A percentile compares a stretch with the other conserved stretches of the same genome.
Conservation (phyloP, 2,797 vertebrate genomes). For the Eulemur rubriventer region DNA sequence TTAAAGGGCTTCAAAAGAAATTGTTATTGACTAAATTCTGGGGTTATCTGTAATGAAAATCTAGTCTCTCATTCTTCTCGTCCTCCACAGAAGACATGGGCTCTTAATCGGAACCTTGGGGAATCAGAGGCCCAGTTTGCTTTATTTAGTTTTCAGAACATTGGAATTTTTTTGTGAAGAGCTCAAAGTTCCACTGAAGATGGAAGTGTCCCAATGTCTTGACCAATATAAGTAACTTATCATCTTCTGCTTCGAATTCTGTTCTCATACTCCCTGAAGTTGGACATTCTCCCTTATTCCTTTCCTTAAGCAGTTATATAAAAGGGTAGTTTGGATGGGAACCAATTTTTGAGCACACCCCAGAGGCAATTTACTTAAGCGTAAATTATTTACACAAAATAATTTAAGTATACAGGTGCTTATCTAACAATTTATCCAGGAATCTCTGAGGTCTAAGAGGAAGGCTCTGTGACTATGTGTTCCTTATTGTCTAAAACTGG, state of each 20-base stretch:
- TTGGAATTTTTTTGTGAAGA: constrained; percentile 29
- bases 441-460: background rate
- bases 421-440: background rate
- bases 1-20: constrained; percentile 68
- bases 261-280: background rate
- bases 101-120: constrained; percentile 58
- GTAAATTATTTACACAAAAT: constrained; percentile 25
- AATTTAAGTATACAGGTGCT: background rate
- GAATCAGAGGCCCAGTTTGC: constrained; percentile 39
- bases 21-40: constrained; percentile 65
- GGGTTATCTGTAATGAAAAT: constrained; percentile 66
- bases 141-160: constrained; percentile 69
- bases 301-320: constrained; percentile 3
- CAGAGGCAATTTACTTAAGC: constrained; percentile 19
- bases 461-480: background rate
- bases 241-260: constrained; percentile 6
- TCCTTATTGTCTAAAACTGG: background rate
- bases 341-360: background rate
- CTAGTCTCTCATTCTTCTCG: constrained; percentile 24
- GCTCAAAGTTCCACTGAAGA: constrained; percentile 36
- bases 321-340: constrained; percentile 25
- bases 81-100: constrained; percentile 2
- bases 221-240: constrained; percentile 31
- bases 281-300: background rate
- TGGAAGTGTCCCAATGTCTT: constrained; percentile 50